A percentile compares a stretch with the other conserved stretches of the same genome.
These are phyloP conservation scores for Ochropleura leucogaster DNA, from an alignment of 2,888 invertebrate species.

Conservation along the genomic window DNA sequence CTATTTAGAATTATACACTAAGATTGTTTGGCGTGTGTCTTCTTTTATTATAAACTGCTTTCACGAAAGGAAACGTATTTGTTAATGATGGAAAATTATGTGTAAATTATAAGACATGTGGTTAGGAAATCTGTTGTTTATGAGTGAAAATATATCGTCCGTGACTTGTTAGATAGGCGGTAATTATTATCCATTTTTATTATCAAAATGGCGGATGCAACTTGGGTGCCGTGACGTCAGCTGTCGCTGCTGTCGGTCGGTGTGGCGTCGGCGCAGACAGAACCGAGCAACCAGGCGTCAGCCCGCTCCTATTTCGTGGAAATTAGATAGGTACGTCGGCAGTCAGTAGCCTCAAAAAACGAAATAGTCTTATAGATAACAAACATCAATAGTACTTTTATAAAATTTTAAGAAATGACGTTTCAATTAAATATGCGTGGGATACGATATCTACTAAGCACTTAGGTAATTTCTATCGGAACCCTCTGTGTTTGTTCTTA, in stretches of 20 bases:
- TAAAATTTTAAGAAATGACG: constrained; percentile 2
- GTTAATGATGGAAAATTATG: background rate
- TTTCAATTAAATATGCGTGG: background rate
- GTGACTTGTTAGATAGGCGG: constrained; percentile 44
- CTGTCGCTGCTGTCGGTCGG: constrained; percentile 48
- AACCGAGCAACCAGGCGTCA: constrained; percentile 43
- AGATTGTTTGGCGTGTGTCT: background rate
- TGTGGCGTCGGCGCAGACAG: constrained; percentile 47
- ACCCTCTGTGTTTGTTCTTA: background rate
- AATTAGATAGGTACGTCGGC: constrained; percentile 71
- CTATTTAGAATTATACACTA: constrained; percentile 1
- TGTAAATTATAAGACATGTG: constrained; percentile 14
- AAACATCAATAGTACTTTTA: background rate
- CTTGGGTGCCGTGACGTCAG: constrained; percentile 74
- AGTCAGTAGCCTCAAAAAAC: constrained; percentile 28
- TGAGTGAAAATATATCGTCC: constrained; percentile 39
- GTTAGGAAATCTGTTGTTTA: constrained; percentile 23
- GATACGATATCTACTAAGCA: background rate
- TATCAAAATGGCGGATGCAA: constrained; percentile 84
- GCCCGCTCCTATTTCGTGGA: constrained; percentile 72
- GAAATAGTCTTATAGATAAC: constrained; percentile 19
- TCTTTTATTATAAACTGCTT: background rate
- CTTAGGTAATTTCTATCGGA: background rate
- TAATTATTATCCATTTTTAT: constrained; percentile 73
- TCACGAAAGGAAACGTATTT: constrained; percentile 4